Base-by-base conservation (phyloP, 2,797 vertebrate genomes). In the Silurus lanzhouensis region DNA sequence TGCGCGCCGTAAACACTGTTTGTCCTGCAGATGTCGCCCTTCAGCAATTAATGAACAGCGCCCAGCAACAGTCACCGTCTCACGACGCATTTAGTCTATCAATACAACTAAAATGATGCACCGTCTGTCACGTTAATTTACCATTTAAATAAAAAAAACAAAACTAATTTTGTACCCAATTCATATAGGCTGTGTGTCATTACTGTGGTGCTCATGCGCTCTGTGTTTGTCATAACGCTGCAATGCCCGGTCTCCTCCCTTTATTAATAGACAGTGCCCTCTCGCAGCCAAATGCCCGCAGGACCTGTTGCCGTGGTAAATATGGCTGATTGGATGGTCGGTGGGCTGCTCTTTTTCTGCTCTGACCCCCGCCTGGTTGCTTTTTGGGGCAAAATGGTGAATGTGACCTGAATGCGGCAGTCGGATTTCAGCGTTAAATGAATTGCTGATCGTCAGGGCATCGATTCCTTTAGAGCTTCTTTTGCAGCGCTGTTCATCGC, bases 401-500 rank as follows among this genome's bases (percentile, higher is more conserved):
- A 90, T 88, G 86, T 87, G 77, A 90, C 87, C 83, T 70, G 85
- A 91, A 90, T 89, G 87, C 58, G 68, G 57, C 67, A 61, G 67
- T 46, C 57, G 81, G 31, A 67, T 57, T 71, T 76, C 78, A 60
- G 86, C 83, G 82, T 80, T 75, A 83, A 91, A 88, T 72, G 86
- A 61, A 86, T 88, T 88, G 84, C 79, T 85, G 68, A 85, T 85
- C 83, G 84, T 48, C 87, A 88, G 72, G 89, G 86, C 75, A 85
- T 91, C 76, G 89, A 89, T 89, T 90, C 90, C 91, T 91, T 85
- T 91, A 91, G 90, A 93, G 90, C 92, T 91, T 91, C 91, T 94
- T 94, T 94, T 93, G 93, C 93, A 94, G 94, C 92, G 94, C 95
- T 95, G 94, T 94, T 95, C 93, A 95, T 94, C 93, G 92, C 93